Percentiles rank a stretch among this genome's conserved stretches.
Conservation (phyloP, 2,888 invertebrate genomes). For the Hemicrepidius hirtus region DNA sequence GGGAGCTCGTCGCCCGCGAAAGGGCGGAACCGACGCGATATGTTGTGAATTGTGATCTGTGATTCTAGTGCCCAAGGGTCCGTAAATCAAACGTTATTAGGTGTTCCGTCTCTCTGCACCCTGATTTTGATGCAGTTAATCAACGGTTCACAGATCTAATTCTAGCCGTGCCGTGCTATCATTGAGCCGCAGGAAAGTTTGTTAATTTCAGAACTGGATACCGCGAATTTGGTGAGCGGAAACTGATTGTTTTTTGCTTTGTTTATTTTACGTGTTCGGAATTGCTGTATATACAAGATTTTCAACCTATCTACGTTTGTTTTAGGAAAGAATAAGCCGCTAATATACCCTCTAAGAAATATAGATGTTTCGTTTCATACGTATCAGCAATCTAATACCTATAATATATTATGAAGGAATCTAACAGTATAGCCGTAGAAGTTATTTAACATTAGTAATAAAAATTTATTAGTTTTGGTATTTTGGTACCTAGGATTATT, state of each 20-base stretch:
- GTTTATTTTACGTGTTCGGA: conserved; percentile 22
- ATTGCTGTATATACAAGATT: background rate
- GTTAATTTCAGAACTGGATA: conserved; percentile 13
- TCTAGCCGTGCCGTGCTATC: conserved; percentile 8
- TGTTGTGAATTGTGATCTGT: conserved; percentile 47
- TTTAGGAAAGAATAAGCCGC: background rate
- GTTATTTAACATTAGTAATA: background rate
- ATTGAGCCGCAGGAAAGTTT: conserved; percentile 2
- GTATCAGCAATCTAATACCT: background rate
- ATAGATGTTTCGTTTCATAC: background rate
- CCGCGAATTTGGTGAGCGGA: conserved; percentile 13
- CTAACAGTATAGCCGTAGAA: background rate
- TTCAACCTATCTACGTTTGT: background rate
- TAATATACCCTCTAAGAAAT: background rate
- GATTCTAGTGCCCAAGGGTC: conserved; percentile 42
- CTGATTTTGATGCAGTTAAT: conserved; percentile 43
- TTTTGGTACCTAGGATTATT: too few species aligned
- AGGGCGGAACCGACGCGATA: conserved; percentile 44
- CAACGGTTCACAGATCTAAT: conserved; percentile 30
- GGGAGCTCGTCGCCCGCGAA: conserved; percentile 26
- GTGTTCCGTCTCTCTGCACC: conserved; percentile 39
- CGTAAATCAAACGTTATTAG: conserved; percentile 47
- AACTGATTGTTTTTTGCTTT: conserved; percentile 26
- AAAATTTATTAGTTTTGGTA: too few species aligned
- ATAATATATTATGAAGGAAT: background rate